Evolutionary conservation across 2,113 vertebrate genomes (phyloP), one percentile per base, ranked within the genome.

Genomic region (Rhinichthys klamathensis): DNA sequence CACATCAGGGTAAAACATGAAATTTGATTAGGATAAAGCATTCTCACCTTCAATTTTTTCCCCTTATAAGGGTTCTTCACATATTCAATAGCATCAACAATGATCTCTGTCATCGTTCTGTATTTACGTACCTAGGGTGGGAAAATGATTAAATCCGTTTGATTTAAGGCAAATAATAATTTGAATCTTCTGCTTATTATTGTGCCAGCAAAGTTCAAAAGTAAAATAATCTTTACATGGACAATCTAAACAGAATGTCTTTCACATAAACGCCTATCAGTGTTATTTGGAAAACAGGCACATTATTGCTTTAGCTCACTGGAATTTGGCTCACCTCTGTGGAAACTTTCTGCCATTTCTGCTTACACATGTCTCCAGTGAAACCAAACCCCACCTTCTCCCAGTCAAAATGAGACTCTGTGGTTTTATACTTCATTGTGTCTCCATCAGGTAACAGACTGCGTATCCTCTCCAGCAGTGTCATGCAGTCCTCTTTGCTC

Each of bases 31-130:
- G 23, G 32, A 41, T 60, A 78, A 79, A 60, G 23, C 18, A n/a
- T 13, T n/a, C 49, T 32, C 56, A 95, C 95, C 94, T 96, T 95
- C 21, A 96, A 84, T n/a, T 96, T 96, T 89, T 95, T 96, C 81
- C 95, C 95, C 88, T 95, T 96, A 84, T 96, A 96, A 0, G 95
- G 95, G 49, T 96, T 95, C 90, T 95, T 96, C 9, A 96, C 95
- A 4, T 92, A 93, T 87, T 96, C 95, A 0, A 91, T 93, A 54
- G 95, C 95, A 21, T 95, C 95, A 1, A 93, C 75, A 15, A 96
- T 92, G 60, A 96, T 92, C 84, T 96, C 95, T 0, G 94, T 94
- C 94, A 96, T 94, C 0, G 95, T 95, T 75, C 95, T 87, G 89
- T 94, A 96, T 83, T 96, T 96, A 3, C 95, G 92, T 0, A 95